phyloP scores from a whole-genome alignment of 1,140 invertebrate genomes.

The Drosophila lowei region DNA sequence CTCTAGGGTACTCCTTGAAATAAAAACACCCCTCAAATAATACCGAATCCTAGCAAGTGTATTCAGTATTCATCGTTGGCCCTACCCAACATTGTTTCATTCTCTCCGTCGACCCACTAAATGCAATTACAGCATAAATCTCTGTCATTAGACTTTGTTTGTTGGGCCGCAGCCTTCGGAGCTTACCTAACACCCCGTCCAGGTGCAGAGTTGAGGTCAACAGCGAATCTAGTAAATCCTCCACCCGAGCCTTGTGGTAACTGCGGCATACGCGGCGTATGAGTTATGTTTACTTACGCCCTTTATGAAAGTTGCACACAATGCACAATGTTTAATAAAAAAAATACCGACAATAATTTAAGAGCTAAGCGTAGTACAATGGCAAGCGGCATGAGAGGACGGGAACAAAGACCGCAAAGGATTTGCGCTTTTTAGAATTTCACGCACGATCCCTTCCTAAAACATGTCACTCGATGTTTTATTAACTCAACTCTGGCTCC shows the following conservation, averaged over 20 bases:
- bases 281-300: constrained; percentile 56
- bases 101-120: constrained; percentile 45
- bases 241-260: constrained; percentile 45
- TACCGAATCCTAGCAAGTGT: constrained; percentile 12
- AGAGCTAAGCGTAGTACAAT: constrained; percentile 40
- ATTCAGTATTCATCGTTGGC: constrained; percentile 22
- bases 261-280: constrained; percentile 53
- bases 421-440: constrained; percentile 56
- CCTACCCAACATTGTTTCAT: neutral
- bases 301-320: constrained; percentile 35
- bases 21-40: neutral
- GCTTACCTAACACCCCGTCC: constrained; percentile 14
- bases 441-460: constrained; percentile 54
- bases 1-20: neutral
- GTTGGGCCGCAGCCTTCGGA: constrained; percentile 45
- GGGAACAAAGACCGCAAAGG: constrained; percentile 20
- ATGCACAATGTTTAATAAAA: constrained; percentile 52
- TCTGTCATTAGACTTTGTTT: constrained; percentile 80
- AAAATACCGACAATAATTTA: constrained; percentile 50
- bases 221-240: neutral
- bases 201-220: constrained; percentile 38
- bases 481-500: constrained; percentile 59
- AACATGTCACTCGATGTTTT: constrained; percentile 71
- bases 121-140: constrained; percentile 79
- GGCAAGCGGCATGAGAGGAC: neutral